A percentile compares a stretch with the other conserved stretches of the same genome.
Evolutionary conservation across 2,888 invertebrate species (phyloP).

Genomic region (Eupithecia vulgata): DNA sequence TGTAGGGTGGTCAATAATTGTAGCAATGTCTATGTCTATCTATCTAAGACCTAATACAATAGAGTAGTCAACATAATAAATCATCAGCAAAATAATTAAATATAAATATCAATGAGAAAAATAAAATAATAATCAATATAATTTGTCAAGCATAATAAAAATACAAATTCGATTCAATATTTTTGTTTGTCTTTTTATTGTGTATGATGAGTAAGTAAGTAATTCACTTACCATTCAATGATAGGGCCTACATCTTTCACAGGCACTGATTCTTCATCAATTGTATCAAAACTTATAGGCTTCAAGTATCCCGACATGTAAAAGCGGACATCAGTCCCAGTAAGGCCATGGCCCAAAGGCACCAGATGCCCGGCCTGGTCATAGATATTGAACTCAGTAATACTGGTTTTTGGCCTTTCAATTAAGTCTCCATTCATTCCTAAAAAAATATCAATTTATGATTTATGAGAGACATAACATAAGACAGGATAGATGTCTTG

Average conservation of each 20-base stretch:
- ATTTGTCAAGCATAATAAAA: too few species aligned
- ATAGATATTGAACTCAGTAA: slow-evolving; percentile 87
- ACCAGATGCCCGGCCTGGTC: slow-evolving; percentile 91
- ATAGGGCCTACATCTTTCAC: slow-evolving; percentile 92
- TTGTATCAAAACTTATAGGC: slow-evolving; percentile 87
- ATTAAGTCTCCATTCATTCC: slow-evolving; percentile 80
- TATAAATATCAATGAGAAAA: too few species aligned
- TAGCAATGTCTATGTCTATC: too few species aligned
- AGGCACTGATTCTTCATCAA: slow-evolving; percentile 88
- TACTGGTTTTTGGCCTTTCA: slow-evolving; percentile 80
- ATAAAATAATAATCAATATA: too few species aligned
- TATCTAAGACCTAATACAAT: too few species aligned
- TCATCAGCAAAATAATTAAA: too few species aligned
- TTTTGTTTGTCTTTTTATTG: not conserved
- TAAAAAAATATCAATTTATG: slow-evolving; percentile 37
- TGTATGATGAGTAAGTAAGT: too few species aligned
- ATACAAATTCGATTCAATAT: too few species aligned
- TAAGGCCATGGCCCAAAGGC: slow-evolving; percentile 90
- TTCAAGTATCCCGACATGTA: slow-evolving; percentile 93
- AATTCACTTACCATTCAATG: slow-evolving; percentile 87
- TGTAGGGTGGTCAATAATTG: too few species aligned
- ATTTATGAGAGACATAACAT: not conserved
- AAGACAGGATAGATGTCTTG: not conserved
- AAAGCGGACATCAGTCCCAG: slow-evolving; percentile 89
- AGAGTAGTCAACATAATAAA: too few species aligned